Conservation (phyloP, 2,113 vertebrate species). For the Nanorana parkeri region DNA sequence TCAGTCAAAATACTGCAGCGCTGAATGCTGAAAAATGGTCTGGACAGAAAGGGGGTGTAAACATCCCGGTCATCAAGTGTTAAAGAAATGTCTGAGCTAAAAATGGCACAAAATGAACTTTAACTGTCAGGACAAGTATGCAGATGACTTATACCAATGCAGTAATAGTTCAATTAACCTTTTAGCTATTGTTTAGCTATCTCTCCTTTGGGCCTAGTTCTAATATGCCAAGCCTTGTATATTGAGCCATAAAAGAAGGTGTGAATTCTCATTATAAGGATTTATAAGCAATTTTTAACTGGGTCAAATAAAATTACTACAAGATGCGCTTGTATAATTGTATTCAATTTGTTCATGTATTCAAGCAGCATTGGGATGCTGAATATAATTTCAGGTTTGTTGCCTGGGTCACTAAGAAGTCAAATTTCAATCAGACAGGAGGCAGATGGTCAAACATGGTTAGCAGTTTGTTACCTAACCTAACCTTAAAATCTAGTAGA, state of each 20-base stretch:
- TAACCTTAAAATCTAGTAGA: slow-evolving; percentile 65
- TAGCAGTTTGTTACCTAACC: slow-evolving; percentile 61
- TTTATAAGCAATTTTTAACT: not conserved
- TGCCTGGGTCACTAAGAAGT: slow-evolving; percentile 8
- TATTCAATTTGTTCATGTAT: not conserved
- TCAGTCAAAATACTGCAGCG: not conserved
- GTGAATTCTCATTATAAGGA: slow-evolving; percentile 14
- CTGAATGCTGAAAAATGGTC: too few species aligned
- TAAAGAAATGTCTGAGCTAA: slow-evolving; percentile 6
- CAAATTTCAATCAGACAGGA: slow-evolving; percentile 60
- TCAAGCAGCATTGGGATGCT: not conserved
- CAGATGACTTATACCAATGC: slow-evolving; percentile 7
- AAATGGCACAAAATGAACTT: slow-evolving; percentile 23
- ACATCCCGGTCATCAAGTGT: too few species aligned
- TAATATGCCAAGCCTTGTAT: slow-evolving; percentile 10
- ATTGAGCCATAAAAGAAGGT: slow-evolving; percentile 18
- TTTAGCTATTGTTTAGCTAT: slow-evolving; percentile 10
- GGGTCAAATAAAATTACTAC: slow-evolving; percentile 12
- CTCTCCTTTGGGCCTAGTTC: slow-evolving; percentile 9
- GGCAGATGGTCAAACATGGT: slow-evolving; percentile 66
- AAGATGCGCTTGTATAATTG: slow-evolving; percentile 20
- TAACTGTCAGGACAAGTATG: not conserved
- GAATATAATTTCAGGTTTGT: not conserved
- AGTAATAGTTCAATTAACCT: slow-evolving; percentile 45
- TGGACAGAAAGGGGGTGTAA: too few species aligned